A percentile compares a stretch with the other conserved stretches of the same genome.
Conservation (phyloP, 2,113 vertebrate species). For the Butorides virescens region DNA sequence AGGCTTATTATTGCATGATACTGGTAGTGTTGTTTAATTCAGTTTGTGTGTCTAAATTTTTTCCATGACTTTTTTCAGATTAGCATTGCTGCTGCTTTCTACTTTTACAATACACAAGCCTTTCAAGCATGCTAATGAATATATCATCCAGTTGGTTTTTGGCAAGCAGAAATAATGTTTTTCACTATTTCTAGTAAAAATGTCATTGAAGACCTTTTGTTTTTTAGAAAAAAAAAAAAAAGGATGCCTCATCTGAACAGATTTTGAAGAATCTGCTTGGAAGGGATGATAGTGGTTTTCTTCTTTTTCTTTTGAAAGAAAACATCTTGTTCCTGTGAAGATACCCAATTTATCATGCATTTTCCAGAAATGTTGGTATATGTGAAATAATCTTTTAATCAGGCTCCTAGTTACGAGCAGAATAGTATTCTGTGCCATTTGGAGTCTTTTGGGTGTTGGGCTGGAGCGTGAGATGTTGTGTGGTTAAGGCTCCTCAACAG, state of each 20-base stretch:
- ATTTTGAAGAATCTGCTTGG: constrained; percentile 63
- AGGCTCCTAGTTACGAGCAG: background rate
- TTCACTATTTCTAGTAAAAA: constrained; percentile 39
- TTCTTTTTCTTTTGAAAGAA: background rate
- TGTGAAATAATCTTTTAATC: constrained; percentile 2
- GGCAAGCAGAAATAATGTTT: constrained; percentile 28
- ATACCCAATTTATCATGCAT: background rate
- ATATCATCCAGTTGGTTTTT: background rate
- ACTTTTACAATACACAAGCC: background rate
- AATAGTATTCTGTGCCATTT: background rate
- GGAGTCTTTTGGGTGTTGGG: background rate
- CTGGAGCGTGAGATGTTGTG: background rate
- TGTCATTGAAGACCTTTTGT: constrained; percentile 26
- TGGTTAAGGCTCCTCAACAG: background rate
- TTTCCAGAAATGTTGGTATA: background rate
- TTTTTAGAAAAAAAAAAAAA: background rate
- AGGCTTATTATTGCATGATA: background rate
- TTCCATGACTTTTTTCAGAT: background rate
- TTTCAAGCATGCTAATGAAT: background rate
- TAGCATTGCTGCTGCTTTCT: background rate
- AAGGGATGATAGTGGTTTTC: background rate
- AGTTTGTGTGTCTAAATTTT: background rate
- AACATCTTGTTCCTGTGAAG: constrained; percentile 58
- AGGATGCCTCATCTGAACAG: constrained; percentile 50
- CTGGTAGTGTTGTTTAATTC: background rate